A percentile compares a stretch with the other conserved stretches of the same genome.
phyloP scores from a whole-genome alignment of 2,797 vertebrate species.

The Phylloscopus collybita region DNA sequence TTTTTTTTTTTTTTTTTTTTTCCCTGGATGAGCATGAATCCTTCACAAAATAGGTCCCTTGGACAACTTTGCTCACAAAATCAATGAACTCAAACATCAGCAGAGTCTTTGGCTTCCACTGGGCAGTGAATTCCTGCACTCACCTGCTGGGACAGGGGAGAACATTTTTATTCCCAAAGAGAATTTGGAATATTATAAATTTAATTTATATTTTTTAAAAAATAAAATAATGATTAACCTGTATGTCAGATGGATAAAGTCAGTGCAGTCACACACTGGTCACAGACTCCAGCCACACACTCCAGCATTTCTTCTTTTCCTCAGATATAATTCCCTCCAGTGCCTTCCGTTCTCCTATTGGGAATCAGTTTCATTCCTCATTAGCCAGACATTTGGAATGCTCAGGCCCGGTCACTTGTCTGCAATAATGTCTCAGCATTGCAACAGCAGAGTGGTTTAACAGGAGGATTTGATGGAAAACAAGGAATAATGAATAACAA shows the following conservation, averaged over 20 bases:
- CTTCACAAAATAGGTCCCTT: not conserved
- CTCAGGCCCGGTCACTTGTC: not conserved
- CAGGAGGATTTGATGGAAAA: constrained; percentile 8
- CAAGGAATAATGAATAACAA: not conserved
- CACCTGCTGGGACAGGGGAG: not conserved
- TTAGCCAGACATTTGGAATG: not conserved
- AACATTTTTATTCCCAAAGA: not conserved
- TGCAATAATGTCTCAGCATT: not conserved
- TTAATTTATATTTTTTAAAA: not conserved
- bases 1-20: too few species aligned
- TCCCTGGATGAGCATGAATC: not conserved
- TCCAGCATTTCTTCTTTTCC: not conserved
- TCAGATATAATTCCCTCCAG: not conserved
- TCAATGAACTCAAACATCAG: not conserved
- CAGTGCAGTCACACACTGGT: not conserved
- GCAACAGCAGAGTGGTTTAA: constrained; percentile 12
- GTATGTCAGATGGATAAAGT: not conserved
- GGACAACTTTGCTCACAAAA: not conserved
- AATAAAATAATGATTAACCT: not conserved
- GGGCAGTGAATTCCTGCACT: not conserved
- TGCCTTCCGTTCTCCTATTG: not conserved
- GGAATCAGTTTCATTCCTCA: not conserved
- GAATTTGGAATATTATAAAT: not conserved
- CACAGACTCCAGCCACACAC: not conserved
- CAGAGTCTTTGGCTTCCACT: not conserved